phyloP scores from a whole-genome alignment of 1,140 invertebrate species.

The Calliopsis andreniformis region DNA sequence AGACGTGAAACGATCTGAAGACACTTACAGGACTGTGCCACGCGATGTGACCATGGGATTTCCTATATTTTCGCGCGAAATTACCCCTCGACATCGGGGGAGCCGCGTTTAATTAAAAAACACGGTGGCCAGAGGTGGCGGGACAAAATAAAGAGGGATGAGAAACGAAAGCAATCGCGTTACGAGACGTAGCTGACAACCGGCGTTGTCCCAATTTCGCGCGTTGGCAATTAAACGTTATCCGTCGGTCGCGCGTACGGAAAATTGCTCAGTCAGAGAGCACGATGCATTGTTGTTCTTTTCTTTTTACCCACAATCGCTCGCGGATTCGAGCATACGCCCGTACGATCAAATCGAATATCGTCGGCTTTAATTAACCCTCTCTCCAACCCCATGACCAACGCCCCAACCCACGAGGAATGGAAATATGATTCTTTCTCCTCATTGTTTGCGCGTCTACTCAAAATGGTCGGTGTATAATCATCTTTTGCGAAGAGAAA shows the following conservation, averaged over 20 bases:
- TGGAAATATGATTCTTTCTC: neutral
- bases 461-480: neutral
- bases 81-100: conserved; percentile 29
- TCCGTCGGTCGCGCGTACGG: conserved; percentile 54
- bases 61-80: conserved; percentile 45
- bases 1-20: too few relatives aligned
- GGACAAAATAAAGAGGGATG: conserved; percentile 45
- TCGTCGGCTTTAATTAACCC: conserved; percentile 55
- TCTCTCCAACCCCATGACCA: too few relatives aligned
- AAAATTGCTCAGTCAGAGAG: conserved; percentile 61
- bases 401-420: too few relatives aligned
- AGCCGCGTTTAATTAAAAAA: conserved; percentile 64
- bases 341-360: conserved; percentile 45
- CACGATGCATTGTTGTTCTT: conserved; percentile 49
- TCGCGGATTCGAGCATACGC: conserved; percentile 40
- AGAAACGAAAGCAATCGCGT: conserved; percentile 66
- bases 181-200: conserved; percentile 51
- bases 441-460: neutral
- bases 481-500: neutral
- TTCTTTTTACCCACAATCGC: conserved; percentile 32
- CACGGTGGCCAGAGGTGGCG: conserved; percentile 21
- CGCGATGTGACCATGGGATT: conserved; percentile 12
- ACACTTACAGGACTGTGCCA: neutral
- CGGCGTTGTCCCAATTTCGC: conserved; percentile 63
- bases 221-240: conserved; percentile 70